Base-by-base conservation (phyloP, 2,797 vertebrate genomes). In the Sebastes cheni region DNA sequence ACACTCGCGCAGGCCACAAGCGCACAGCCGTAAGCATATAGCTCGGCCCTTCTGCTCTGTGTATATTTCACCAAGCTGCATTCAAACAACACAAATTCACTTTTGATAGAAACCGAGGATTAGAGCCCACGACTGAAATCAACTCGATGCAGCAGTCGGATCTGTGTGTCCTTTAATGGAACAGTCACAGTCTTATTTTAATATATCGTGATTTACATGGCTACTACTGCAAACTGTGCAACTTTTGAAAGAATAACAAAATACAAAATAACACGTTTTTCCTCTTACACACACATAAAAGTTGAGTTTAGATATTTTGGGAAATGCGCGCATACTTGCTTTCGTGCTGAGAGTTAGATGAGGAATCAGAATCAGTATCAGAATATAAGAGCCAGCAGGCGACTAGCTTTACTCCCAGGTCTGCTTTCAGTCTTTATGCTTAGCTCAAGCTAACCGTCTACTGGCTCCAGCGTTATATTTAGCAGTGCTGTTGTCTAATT, bases 11-110 rank as follows among this genome's bases (percentile, higher is more conserved):
- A 72, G 82, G 56, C 54, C 67, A 65, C 69, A 23, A 29, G 69
- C 67, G 16, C 60, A 79, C 72, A 68, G 66, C 64, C 65, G 75
- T 67, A 68, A 84, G 56, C 75, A 39, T 69, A 32, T 42, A 56
- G 55, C 52, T 12, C 39, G 8, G 46, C 52, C 32, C 54, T 68
- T 73, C 50, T 70, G 75, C 59, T 20, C 62, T 34, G 34, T 11
- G 4, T 56, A 22, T n/a, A 46, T n/a, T 34, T 64, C 69, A 50
- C 14, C n/a, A 5, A 23, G 50, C 52, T 55, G 32, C 16, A 56
- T 27, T 39, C 18, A 54, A 29, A 30, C 56, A 30, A 64, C 55
- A 46, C 9, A 42, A 67, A 22, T 23, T 0, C 0, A 50, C 52
- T 30, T 68, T 5, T 22, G 42, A 68, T n/a, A 22, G 14, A 52